Evolutionary conservation across 2,888 invertebrate genomes (phyloP).

Genomic region (Carabus problematicus): DNA sequence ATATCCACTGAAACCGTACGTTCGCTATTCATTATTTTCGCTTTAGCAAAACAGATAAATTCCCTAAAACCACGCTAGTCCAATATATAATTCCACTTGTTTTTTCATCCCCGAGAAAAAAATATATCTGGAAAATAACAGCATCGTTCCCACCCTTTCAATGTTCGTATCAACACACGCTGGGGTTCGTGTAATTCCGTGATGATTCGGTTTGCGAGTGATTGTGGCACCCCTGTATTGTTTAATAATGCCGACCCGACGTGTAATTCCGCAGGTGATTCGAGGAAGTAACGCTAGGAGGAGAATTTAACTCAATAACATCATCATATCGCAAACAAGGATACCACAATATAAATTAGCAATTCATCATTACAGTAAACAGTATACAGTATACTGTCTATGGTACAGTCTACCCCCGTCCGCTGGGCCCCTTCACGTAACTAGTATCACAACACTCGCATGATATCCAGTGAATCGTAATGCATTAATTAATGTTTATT

Average conservation of each 20-base stretch:
- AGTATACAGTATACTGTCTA: no score
- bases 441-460: no score
- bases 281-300: not conserved
- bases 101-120: no score
- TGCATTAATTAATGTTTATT: no score
- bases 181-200: constrained; percentile 1
- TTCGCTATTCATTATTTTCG: constrained; percentile 1
- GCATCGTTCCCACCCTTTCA: constrained; percentile 10
- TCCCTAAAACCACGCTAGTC: not conserved
- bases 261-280: constrained; percentile 1
- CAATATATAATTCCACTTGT: no score
- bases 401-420: no score
- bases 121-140: constrained; percentile 15
- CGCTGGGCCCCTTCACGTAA: no score
- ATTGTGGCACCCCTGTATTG: not conserved
- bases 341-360: not conserved
- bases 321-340: constrained; percentile 2
- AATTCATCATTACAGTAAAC: no score
- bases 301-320: constrained; percentile 5
- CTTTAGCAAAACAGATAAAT: constrained; percentile 6
- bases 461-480: no score
- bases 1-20: not conserved
- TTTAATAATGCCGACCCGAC: not conserved
- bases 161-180: constrained; percentile 18
- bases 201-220: not conserved